Percentiles rank a stretch among this genome's conserved stretches.
phyloP scores from a whole-genome alignment of 53 echinoderm and acorn worm species.

The Holothuria scabra region DNA sequence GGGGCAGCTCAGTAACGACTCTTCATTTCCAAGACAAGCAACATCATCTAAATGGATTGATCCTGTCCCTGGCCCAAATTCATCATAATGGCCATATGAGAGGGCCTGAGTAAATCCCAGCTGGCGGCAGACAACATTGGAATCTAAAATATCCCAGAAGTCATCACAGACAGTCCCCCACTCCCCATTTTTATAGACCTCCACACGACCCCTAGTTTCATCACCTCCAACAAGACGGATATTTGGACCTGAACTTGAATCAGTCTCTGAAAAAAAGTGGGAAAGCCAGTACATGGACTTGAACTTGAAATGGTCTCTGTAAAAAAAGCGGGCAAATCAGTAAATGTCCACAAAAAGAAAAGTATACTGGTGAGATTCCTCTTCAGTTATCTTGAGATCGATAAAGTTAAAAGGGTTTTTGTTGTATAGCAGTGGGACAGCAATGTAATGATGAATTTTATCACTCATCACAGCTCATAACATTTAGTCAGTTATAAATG shows the following conservation, averaged over 20 bases:
- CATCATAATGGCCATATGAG: too few species aligned
- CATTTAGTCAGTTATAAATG: too few species aligned
- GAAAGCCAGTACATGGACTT: too few species aligned
- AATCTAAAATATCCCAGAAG: not conserved
- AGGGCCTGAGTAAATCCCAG: not conserved
- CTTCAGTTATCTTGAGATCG: too few species aligned
- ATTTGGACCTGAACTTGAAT: not conserved
- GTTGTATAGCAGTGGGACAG: too few species aligned
- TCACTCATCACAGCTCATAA: too few species aligned
- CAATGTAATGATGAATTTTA: too few species aligned
- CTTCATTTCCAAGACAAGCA: conserved; percentile 1
- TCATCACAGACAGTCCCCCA: conserved; percentile 46
- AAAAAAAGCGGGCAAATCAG: too few species aligned
- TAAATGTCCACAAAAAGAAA: too few species aligned
- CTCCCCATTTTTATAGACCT: not conserved
- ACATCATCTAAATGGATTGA: not conserved
- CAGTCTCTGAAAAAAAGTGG: not conserved
- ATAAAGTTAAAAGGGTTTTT: too few species aligned
- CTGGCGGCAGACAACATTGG: conserved; percentile 23
- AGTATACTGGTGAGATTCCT: too few species aligned
- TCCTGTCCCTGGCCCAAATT: conserved; percentile 2
- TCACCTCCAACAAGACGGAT: conserved; percentile 19
- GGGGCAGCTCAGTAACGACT: not conserved
- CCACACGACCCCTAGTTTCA: conserved; percentile 5
- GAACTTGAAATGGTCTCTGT: too few species aligned